Evolutionary conservation across 2,113 vertebrate species (phyloP), one percentile per base, ranked within the genome.

Genomic region (Amblyornis subalaris): DNA sequence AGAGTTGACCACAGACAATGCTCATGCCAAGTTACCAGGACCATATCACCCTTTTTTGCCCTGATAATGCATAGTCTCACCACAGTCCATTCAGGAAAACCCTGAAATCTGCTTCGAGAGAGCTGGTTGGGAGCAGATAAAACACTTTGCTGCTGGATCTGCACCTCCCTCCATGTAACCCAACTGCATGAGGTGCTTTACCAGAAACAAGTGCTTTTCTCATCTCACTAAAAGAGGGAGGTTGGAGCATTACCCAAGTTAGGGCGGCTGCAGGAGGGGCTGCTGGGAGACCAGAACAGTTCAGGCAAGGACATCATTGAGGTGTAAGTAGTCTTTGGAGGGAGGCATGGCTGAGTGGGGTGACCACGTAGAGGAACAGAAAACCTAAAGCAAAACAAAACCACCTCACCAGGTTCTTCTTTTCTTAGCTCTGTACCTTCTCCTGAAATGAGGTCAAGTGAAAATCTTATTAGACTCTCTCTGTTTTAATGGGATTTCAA

Each of bases 241-340:
- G 20, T 1, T 75, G 40, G 50, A 93, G 23, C 4, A 0, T 28
- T 67, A 31, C 15, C 10, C 69, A 94, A 48, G 31, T 7, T 7
- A n/a, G 20, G 14, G 25, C 0, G 0, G 45, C 29, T 85, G 70
- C 66, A 78, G 8, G 44, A 24, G 74, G 29, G 35, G 53, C 26
- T 54, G 19, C 44, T 83, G 60, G 36, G 42, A 45, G 45, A 44
- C 36, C n/a, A 58, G 85, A 81, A 54, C 18, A 33, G 10, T 31
- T 79, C 64, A 57, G 69, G 25, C 9, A 60, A 76, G 62, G 25
- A 28, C 28, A 38, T 3, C 1, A 8, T 2, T 64, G 53, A 61
- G 16, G 19, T 67, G 78, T 60, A 40, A 60, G 11, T 6, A 40
- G 22, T 24, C 45, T 71, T 54, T 60, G 35, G 36, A 89, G 25